phyloP scores from a whole-genome alignment of 1,140 invertebrate genomes.

The Tetramorium simillimum region DNA sequence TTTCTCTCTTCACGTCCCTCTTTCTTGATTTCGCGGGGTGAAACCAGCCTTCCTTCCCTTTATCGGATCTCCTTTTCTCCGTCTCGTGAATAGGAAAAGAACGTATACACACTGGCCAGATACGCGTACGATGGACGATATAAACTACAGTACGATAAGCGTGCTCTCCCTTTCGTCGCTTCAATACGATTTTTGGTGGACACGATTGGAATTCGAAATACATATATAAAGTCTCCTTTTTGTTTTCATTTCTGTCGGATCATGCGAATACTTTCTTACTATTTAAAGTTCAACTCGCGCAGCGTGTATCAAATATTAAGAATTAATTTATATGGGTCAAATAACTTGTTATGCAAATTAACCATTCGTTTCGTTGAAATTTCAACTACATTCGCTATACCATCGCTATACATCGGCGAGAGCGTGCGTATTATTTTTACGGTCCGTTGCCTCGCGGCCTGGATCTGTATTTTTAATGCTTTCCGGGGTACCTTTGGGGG shows the following conservation, averaged over 20 bases:
- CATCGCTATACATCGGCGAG: background rate
- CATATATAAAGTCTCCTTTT: background rate
- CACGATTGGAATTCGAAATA: conserved; percentile 37
- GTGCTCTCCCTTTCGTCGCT: conserved; percentile 9
- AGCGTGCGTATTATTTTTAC: conserved; percentile 27
- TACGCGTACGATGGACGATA: conserved; percentile 32
- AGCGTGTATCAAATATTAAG: background rate
- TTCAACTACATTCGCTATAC: background rate
- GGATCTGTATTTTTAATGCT: conserved; percentile 49
- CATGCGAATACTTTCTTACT: background rate
- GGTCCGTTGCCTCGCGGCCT: background rate
- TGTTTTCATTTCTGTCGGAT: background rate
- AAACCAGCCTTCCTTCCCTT: conserved; percentile 17
- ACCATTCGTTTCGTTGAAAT: background rate
- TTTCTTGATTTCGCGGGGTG: conserved; percentile 20
- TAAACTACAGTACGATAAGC: conserved; percentile 49
- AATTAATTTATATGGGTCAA: background rate
- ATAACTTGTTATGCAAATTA: background rate
- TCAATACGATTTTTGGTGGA: conserved; percentile 15
- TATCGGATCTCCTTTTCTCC: conserved; percentile 51
- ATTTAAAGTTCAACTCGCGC: background rate
- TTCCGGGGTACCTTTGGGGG: conserved; percentile 5
- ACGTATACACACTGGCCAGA: conserved; percentile 39
- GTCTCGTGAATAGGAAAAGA: conserved; percentile 67
- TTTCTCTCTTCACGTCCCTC: conserved; percentile 6